Percentiles rank a stretch among this genome's conserved stretches.
phyloP scores from a whole-genome alignment of 1,140 invertebrate genomes.

The Hylaeus anthracinus region DNA sequence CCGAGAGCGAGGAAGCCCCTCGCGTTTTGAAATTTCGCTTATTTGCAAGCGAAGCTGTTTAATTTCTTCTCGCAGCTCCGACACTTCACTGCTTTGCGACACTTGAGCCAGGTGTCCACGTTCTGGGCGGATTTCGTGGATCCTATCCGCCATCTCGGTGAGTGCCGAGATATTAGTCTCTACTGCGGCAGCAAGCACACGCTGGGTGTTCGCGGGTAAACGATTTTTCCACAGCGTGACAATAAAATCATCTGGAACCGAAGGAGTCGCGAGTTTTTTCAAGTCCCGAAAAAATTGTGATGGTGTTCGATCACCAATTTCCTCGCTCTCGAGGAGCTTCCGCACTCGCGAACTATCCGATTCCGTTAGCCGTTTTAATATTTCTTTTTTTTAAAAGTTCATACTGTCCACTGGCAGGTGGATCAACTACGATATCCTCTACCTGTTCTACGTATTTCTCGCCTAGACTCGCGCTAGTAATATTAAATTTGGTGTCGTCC shows the following conservation, averaged over 20 bases:
- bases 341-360: neutral
- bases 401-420: neutral
- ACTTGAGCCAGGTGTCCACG: neutral
- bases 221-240: neutral
- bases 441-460: neutral
- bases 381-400: neutral
- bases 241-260: neutral
- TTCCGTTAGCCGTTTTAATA: neutral
- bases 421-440: neutral
- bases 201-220: neutral
- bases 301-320: neutral
- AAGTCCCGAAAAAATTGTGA: neutral
- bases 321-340: neutral
- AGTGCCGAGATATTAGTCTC: neutral
- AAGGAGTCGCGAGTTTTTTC: neutral
- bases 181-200: neutral
- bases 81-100: no score
- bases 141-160: neutral
- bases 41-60: neutral
- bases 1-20: neutral
- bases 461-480: no score
- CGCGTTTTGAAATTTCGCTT: neutral
- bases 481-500: no score
- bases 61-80: neutral
- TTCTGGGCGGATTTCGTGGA: neutral